These are phyloP conservation scores for Isotomurus palustris DNA, from an alignment of 2,888 invertebrate genomes.

Conservation along the genomic window DNA sequence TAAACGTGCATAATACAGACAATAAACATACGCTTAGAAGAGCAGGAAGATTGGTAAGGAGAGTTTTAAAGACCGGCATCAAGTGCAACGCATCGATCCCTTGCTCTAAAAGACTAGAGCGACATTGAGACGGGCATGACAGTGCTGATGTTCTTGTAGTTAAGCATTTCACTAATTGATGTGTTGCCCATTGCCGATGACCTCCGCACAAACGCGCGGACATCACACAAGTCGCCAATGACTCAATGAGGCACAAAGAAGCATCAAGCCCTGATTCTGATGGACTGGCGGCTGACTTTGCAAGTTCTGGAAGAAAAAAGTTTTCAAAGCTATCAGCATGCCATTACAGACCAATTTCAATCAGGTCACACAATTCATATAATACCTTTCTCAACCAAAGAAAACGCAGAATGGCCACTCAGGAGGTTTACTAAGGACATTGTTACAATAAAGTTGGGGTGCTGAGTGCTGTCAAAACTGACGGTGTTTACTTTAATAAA, in stretches of 20 bases:
- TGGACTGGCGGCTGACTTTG: slow-evolving; percentile 22
- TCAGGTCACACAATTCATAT: background rate
- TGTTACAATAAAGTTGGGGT: slow-evolving; percentile 56
- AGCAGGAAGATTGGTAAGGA: slow-evolving; percentile 54
- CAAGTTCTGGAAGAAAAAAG: slow-evolving; percentile 17
- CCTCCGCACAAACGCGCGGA: slow-evolving; percentile 55
- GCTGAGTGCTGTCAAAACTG: slow-evolving; percentile 30
- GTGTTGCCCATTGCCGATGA: slow-evolving; percentile 60
- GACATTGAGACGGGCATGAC: background rate
- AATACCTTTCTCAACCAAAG: slow-evolving; percentile 38
- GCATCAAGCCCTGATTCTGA: slow-evolving; percentile 37
- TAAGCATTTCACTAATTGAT: slow-evolving; percentile 55
- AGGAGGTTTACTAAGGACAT: slow-evolving; percentile 59
- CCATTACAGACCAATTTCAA: background rate
- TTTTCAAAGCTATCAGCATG: background rate
- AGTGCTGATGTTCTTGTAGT: too few relatives aligned
- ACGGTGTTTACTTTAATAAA: slow-evolving; percentile 45
- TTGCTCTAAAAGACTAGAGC: slow-evolving; percentile 53
- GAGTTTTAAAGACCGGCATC: slow-evolving; percentile 56
- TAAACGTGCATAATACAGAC: too few relatives aligned
- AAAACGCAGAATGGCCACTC: slow-evolving; percentile 45
- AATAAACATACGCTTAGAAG: slow-evolving; percentile 48
- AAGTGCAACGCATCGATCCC: slow-evolving; percentile 56
- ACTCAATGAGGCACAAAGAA: slow-evolving; percentile 58
- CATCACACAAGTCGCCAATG: slow-evolving; percentile 59